Conservation (phyloP, 2,113 vertebrate genomes). For the Oreotrochilus melanogaster region DNA sequence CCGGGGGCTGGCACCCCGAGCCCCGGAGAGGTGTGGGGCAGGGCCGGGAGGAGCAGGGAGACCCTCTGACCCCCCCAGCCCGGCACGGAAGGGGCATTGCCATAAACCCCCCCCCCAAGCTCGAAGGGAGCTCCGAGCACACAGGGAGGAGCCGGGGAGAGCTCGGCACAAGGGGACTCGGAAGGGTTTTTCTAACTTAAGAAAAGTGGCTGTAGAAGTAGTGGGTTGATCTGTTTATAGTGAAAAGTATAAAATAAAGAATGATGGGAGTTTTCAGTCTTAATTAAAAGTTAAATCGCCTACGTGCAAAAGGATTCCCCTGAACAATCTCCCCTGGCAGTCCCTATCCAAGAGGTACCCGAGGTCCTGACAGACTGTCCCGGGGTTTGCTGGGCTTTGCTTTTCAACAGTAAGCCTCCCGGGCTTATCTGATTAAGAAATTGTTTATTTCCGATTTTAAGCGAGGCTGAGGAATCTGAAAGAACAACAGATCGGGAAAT, state of each 20-base stretch:
- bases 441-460: background rate
- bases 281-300: too few species aligned
- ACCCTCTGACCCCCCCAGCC: background rate
- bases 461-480: background rate
- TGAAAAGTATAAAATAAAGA: background rate
- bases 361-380: too few species aligned
- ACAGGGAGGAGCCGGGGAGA: background rate
- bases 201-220: background rate
- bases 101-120: too few species aligned
- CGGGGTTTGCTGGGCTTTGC: too few species aligned
- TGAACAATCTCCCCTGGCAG: accelerated
- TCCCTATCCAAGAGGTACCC: accelerated
- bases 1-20: background rate
- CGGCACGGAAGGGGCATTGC: too few species aligned
- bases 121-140: too few species aligned
- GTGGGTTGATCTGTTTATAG: accelerated
- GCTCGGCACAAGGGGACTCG: accelerated
- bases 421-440: background rate
- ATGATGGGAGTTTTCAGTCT: accelerated
- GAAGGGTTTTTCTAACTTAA: accelerated
- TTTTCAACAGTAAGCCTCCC: background rate
- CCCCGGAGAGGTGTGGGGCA: background rate
- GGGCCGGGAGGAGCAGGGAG: background rate
- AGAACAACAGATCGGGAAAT: background rate
- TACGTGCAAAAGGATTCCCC: background rate